Evolutionary conservation across 2,113 vertebrate genomes (phyloP).

Genomic region (Seriola dumerili): DNA sequence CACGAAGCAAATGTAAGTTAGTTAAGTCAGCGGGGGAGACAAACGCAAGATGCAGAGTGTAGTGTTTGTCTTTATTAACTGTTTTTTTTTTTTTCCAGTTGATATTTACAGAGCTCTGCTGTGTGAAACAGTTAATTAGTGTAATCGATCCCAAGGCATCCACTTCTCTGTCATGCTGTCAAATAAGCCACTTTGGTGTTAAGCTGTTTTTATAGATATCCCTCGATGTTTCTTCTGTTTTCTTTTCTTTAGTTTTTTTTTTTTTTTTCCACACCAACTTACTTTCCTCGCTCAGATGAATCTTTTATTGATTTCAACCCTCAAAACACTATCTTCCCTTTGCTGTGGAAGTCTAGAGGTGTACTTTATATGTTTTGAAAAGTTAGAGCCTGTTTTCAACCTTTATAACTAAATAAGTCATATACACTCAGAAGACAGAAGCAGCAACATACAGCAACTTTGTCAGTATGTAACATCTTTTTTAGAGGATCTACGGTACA

Average conservation of each 20-base stretch:
- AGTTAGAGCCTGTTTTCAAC: slow-evolving; percentile 15
- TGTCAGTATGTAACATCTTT: neutral
- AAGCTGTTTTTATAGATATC: slow-evolving; percentile 58
- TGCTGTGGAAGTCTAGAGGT: slow-evolving; percentile 15
- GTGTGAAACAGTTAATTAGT: slow-evolving; percentile 73
- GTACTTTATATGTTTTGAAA: slow-evolving; percentile 7
- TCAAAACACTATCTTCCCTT: slow-evolving; percentile 11
- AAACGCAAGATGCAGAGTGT: slow-evolving; percentile 34
- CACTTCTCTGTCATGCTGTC: slow-evolving; percentile 72
- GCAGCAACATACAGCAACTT: neutral
- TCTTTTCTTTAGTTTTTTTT: neutral
- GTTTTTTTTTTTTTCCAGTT: slow-evolving; percentile 28
- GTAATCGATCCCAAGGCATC: slow-evolving; percentile 54
- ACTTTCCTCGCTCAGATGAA: slow-evolving; percentile 45
- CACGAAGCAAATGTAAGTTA: slow-evolving; percentile 29
- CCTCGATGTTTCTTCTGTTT: slow-evolving; percentile 38
- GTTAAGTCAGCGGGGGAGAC: slow-evolving; percentile 12
- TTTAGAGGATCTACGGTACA: neutral
- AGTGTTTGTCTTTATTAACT: slow-evolving; percentile 64
- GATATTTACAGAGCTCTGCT: slow-evolving; percentile 68
- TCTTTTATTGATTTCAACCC: slow-evolving; percentile 61
- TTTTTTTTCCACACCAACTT: neutral
- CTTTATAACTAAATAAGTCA: neutral
- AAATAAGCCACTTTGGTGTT: slow-evolving; percentile 53
- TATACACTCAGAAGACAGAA: neutral